phyloP scores from a whole-genome alignment of 2,888 invertebrate species.

The Acanthosepion esculentum region DNA sequence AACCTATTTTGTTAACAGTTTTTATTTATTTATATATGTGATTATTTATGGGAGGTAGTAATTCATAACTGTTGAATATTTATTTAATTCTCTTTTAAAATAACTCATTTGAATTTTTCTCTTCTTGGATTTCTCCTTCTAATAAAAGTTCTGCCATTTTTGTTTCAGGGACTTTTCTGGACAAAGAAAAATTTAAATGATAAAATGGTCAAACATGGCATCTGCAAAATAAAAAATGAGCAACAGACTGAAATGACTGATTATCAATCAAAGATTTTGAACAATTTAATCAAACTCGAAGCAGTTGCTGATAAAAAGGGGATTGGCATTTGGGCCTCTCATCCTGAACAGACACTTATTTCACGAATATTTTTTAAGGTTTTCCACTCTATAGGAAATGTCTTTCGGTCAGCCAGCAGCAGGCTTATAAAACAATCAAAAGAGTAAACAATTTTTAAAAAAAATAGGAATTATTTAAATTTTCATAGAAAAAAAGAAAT shows the following conservation, averaged over 20 bases:
- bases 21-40: too few species aligned
- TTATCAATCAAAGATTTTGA: constrained; percentile 25
- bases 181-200: constrained; percentile 40
- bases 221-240: not conserved
- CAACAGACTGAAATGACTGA: not conserved
- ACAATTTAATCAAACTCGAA: not conserved
- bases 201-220: not conserved
- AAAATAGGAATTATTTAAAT: not conserved
- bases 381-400: not conserved
- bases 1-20: too few species aligned
- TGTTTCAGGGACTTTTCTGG: not conserved
- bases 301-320: not conserved
- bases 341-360: not conserved
- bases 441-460: not conserved
- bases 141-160: not conserved
- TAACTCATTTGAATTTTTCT: not conserved
- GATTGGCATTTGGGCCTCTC: constrained; percentile 33
- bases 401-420: not conserved
- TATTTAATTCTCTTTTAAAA: not conserved
- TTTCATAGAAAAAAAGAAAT: not conserved
- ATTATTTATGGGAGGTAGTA: too few species aligned
- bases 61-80: not conserved
- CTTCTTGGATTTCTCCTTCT: not conserved
- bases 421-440: not conserved
- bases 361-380: not conserved